Conservation (phyloP, 2,113 vertebrate species). For the Pleuronectes platessa region DNA sequence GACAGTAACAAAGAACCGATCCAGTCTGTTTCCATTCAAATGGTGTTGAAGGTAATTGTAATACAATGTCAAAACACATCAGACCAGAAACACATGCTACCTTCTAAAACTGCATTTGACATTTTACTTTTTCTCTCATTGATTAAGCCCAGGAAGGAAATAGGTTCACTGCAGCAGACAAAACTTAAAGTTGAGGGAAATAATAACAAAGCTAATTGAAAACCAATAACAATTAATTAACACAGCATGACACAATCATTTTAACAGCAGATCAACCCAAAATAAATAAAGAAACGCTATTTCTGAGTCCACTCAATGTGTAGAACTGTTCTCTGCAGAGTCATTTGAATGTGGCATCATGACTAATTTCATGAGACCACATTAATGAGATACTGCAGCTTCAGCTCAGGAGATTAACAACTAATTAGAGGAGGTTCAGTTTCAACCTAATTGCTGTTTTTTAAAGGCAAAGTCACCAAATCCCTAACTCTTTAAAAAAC, state of each 20-base stretch:
- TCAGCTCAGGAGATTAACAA: conserved; percentile 52
- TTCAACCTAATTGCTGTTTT: conserved; percentile 51
- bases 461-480: conserved; percentile 34
- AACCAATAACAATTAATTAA: conserved; percentile 1
- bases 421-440: conserved; percentile 61
- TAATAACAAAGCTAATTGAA: conserved; percentile 15
- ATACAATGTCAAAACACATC: background rate
- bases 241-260: background rate
- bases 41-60: background rate
- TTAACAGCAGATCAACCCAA: background rate
- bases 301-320: background rate
- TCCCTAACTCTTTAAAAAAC: conserved; percentile 37
- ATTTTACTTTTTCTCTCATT: background rate
- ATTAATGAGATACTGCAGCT: conserved; percentile 54
- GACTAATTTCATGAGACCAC: conserved; percentile 37
- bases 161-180: background rate
- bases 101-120: background rate
- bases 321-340: conserved; percentile 33
- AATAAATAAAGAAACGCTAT: background rate
- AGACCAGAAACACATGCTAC: too few relatives aligned
- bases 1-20: background rate
- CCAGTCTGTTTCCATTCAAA: background rate
- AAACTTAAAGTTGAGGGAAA: conserved; percentile 14
- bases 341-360: conserved; percentile 28
- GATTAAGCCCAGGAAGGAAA: background rate